Base-by-base conservation (phyloP, 2,888 invertebrate genomes). In the Amiota mariae region DNA sequence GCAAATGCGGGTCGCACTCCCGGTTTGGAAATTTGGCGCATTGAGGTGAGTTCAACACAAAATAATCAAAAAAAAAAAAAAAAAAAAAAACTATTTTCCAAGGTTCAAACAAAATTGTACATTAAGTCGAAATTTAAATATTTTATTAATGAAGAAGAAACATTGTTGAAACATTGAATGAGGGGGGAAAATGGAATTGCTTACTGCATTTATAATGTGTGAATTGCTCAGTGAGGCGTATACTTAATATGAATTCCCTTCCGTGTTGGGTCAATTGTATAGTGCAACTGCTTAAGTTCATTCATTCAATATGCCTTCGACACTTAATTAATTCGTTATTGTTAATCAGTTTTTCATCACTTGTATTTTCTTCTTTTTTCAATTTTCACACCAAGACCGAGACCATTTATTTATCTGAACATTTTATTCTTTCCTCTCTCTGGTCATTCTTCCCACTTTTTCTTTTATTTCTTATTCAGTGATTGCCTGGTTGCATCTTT, bases 1-100 rank as follows among this genome's bases (percentile, higher is more conserved):
- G 92, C 91, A 73, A 93, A 92, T 77, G 93, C 94, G 66, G 96
- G 96, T 1, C 91, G 92, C 85, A 90, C 90, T 67, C 91, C 93
- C 8, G 96, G 96, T 0, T 81, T 95, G 0, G 93, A 95, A 89
- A 92, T 95, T 81, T 96, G 95, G 95, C 92, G 96, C 87, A 93
- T 96, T 76, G 95, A 96, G 92, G 96, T 95, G 88, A 91, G 91
- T 78, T 36, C 6, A 6, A 2, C 36, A 6, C 6, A 36, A 36
- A 24, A 24, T 24, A 24, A 24, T 24, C 1, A 3, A 24, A 24
- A 10, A 57, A n/a, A 6, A 20, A 36, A 36, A 63, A 36, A 12
- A 46, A 12, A 12, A 63, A 11, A 13, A 2, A 36, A 24, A 63
- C 63, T n/a, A 20, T 63, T 63, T 54, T 10, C 13, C 54, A 54